Evolutionary conservation across 2,888 invertebrate species (phyloP), one percentile per base, ranked within the genome.

Genomic region (Nasonovia ribisnigri): DNA sequence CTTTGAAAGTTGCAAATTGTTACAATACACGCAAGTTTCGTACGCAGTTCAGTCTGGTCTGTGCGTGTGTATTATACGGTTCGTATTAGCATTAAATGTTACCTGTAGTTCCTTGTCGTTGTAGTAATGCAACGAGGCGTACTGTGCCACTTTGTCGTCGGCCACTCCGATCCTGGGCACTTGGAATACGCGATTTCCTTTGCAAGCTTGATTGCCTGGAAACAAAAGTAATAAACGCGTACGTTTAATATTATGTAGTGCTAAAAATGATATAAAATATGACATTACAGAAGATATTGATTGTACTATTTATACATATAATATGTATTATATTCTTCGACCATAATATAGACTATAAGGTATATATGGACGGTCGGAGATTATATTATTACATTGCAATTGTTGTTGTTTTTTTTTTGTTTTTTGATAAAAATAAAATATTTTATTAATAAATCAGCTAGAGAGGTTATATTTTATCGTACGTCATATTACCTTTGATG

Each of bases 31-130:
- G 3, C 48, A 48, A 67, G 90, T 67, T 10, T 11, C 16, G 0
- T 36, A 24, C 20, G 77, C 77, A 36, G 36, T 36, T 42, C 24
- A 36, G 20, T 77, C 20, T 36, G 20, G 16, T 20, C 11, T 86
- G 42, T 3, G 29, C 29, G 29, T 29, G 29, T 86, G 13, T 46
- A 46, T 29, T 86, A 46, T 46, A 86, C 29, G 20, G 20, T 46
- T 8, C 16, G 16, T 46, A 46, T 43, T 77, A 60, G 42, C 43
- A 54, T 54, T 46, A 29, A 54, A 54, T 42, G 24, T 77, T 60
- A 97, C 98, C 96, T 98, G 98, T 92, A 99, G 96, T 95, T 99
- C 98, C 96, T 99, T 99, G 96, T 99, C 99, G 16, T 98, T 98
- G 96, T 99, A 99, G 96, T 98, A 99, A 95, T 99, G 98, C 0